Evolutionary conservation across 2,888 invertebrate genomes (phyloP).

Genomic region (Frankliniella fusca): DNA sequence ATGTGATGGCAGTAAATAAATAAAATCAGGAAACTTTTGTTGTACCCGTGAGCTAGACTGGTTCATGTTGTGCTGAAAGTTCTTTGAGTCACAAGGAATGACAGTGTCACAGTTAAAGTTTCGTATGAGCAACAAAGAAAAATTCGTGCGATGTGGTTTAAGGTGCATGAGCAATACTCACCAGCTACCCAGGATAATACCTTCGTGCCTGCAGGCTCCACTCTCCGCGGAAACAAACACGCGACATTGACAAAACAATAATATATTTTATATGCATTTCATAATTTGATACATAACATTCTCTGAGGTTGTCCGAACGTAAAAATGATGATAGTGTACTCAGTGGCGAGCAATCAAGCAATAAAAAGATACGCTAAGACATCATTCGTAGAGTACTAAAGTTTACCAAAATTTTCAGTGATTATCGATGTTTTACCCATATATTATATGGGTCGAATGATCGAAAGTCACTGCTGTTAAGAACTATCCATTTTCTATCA

Average conservation of each 20-base stretch:
- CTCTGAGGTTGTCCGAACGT: conserved; percentile 1
- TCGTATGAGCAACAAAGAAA: background rate
- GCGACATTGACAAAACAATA: conserved; percentile 7
- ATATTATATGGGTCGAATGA: background rate
- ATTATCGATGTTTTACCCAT: too few species aligned
- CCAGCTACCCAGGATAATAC: background rate
- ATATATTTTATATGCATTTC: conserved; percentile 24
- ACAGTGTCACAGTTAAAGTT: conserved; percentile 13
- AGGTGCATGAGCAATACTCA: conserved; percentile 5
- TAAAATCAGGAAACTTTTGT: background rate
- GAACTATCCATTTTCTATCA: background rate
- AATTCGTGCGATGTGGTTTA: conserved; percentile 7
- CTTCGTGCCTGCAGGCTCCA: background rate
- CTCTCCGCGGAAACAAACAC: background rate
- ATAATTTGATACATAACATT: conserved; percentile 25
- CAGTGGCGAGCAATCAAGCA: conserved; percentile 18
- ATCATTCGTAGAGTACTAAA: background rate
- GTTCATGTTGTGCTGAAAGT: background rate
- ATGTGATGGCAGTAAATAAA: background rate
- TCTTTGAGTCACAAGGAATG: background rate
- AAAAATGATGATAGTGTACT: background rate
- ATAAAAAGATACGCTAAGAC: background rate
- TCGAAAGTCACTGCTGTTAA: background rate
- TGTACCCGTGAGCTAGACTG: background rate
- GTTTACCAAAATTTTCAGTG: too few species aligned